Evolutionary conservation across 92 coral and sea anemone genomes (phyloP).

Genomic region (Parazoanthus darwini): DNA sequence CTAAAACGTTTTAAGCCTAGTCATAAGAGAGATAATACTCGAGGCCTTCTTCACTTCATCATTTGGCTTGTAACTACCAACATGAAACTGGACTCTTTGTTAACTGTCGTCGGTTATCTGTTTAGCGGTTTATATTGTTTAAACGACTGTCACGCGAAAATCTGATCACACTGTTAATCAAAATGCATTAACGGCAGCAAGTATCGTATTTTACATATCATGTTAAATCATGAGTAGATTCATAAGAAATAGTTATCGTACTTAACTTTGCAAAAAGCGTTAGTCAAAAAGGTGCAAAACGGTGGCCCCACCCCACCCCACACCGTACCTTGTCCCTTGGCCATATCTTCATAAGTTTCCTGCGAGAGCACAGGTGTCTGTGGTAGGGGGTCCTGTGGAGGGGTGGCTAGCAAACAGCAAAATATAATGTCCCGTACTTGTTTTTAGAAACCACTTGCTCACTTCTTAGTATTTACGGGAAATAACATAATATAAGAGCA

Average conservation of each 20-base stretch:
- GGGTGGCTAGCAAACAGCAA: conserved; percentile 24
- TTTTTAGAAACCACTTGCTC: not conserved
- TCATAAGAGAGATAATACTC: too few relatives aligned
- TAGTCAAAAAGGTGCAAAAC: not conserved
- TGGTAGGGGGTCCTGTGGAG: conserved; percentile 14
- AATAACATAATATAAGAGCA: not conserved
- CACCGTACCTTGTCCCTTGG: not conserved
- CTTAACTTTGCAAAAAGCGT: not conserved
- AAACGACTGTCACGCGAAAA: too few relatives aligned
- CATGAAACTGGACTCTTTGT: too few relatives aligned
- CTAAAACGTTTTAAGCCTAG: too few relatives aligned
- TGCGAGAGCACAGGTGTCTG: not conserved
- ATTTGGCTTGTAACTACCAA: too few relatives aligned
- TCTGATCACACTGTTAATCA: too few relatives aligned
- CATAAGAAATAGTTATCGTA: too few relatives aligned
- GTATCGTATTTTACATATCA: not conserved
- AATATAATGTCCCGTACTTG: not conserved
- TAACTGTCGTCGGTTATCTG: too few relatives aligned
- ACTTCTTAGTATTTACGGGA: not conserved
- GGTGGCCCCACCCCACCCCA: not conserved
- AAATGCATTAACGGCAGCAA: too few relatives aligned
- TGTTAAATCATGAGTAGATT: not conserved
- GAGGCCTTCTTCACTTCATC: too few relatives aligned
- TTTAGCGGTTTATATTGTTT: too few relatives aligned
- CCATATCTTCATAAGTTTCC: not conserved